These are phyloP conservation scores for Echeneis naucrates DNA, from an alignment of 2,797 vertebrate species.

Conservation along the genomic window DNA sequence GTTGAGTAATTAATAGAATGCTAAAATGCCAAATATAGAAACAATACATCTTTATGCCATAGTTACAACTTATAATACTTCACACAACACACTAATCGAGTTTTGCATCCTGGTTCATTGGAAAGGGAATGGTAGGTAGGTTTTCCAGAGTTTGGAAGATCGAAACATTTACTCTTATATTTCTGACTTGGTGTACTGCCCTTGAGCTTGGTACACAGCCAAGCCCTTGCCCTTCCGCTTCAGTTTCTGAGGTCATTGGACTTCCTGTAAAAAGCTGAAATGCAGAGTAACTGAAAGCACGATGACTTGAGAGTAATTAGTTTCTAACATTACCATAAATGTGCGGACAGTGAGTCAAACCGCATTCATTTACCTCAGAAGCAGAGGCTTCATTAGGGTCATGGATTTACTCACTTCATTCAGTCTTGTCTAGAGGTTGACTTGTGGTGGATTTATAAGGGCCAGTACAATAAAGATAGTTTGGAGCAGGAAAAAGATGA, in stretches of 20 bases:
- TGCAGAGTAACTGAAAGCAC: background rate
- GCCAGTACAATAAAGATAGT: background rate
- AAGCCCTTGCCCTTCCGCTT: constrained; percentile 8
- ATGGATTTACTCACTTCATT: background rate
- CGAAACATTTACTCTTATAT: constrained; percentile 18
- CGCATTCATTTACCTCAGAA: constrained; percentile 1
- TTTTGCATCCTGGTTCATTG: background rate
- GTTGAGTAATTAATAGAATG: background rate
- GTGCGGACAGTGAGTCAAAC: constrained; percentile 10
- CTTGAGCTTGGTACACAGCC: constrained; percentile 22
- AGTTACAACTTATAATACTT: background rate
- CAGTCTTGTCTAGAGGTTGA: background rate
- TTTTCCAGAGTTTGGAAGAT: constrained; percentile 1
- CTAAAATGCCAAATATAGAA: too few species aligned
- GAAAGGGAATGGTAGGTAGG: background rate
- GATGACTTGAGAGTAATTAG: background rate
- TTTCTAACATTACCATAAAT: background rate
- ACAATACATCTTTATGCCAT: background rate
- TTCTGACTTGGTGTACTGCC: background rate
- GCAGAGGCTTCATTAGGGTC: background rate
- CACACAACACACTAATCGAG: background rate
- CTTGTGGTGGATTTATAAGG: background rate
- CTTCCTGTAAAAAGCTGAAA: background rate
- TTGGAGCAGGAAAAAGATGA: background rate
- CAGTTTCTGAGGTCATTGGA: constrained; percentile 29